Base-by-base conservation (phyloP, 2,888 invertebrate species). In the Pseudoips prasinana region DNA sequence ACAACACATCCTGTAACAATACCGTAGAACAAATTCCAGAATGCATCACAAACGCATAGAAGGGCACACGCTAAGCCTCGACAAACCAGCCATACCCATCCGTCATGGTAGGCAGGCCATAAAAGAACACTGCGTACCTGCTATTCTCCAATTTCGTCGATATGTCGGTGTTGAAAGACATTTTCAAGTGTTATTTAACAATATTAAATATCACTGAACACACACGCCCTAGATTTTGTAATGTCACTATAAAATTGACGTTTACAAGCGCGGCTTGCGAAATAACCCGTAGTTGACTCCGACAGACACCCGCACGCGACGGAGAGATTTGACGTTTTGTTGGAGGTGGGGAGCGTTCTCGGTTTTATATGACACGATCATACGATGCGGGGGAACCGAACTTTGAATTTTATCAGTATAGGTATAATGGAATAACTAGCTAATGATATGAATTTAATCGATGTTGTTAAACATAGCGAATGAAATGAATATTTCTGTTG, bases 121-220 rank as follows among this genome's bases (percentile, higher is more conserved):
- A 65, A 74, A 58, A 42, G 26, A 47, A 64, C 62, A 67, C 63
- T 68, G 50, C 77, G 58, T 85, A 90, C 89, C 89, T 90, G 89
- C 89, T 89, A 65, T 80, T 89, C 69, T 90, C 89, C 86, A 90
- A 73, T 64, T 81, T 88, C 29, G 77, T 74, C 31, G 88, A 87
- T 58, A 88, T 79, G 48, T 88, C 87, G 45, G 84, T 86, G 73
- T 87, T 85, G 80, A 85, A 87, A 78, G 87, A 77, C 87, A 87
- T 87, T 69, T 83, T 85, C 82, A 74, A 54, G 84, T 82, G 82
- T 73, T 85, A 84, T 86, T 85, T 84, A 83, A 68, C 64, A 44
- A 50, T 45, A 52, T 64, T 81, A 83, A 84, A 84, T 86, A 85
- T 81, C 87, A 88, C 87, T 85, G 81, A 86, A 84, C 85, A 85